Conservation (phyloP, 2,888 invertebrate genomes). For the Ochropleura leucogaster region DNA sequence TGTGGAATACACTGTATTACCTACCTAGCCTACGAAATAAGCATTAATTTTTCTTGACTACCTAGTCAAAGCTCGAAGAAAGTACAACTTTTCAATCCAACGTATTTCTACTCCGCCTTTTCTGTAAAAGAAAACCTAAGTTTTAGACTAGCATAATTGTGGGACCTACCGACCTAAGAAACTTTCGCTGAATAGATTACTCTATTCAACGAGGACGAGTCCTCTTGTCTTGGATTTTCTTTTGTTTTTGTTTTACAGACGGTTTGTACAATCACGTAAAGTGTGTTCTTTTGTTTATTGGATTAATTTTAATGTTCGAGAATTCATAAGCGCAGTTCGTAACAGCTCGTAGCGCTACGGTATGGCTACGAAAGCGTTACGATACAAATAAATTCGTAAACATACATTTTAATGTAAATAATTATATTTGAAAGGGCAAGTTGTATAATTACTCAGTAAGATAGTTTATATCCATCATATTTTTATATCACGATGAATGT, state of each 20-base stretch:
- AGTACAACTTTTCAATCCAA: constrained; percentile 41
- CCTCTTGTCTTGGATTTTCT: constrained; percentile 34
- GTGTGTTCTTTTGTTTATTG: constrained; percentile 11
- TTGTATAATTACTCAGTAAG: background rate
- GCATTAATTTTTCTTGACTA: background rate
- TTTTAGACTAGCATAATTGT: constrained; percentile 44
- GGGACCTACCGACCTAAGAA: constrained; percentile 45
- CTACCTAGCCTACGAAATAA: constrained; percentile 6
- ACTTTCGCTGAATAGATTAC: constrained; percentile 48
- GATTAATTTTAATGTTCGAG: constrained; percentile 14
- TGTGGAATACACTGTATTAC: background rate
- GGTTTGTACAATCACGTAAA: constrained; percentile 6
- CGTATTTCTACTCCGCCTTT: constrained; percentile 23
- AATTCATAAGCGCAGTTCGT: constrained; percentile 10
- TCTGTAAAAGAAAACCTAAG: constrained; percentile 37
- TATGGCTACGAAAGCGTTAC: constrained; percentile 21
- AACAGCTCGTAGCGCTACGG: constrained; percentile 24
- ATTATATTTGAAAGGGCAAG: background rate
- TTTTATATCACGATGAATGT: background rate
- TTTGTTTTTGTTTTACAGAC: constrained; percentile 34
- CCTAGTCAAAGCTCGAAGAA: constrained; percentile 32
- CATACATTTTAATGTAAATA: background rate
- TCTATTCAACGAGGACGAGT: constrained; percentile 32
- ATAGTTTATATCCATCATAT: background rate
- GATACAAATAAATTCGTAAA: background rate